Percentiles rank a stretch among this genome's conserved stretches.
Evolutionary conservation across 2,113 vertebrate genomes (phyloP).

Genomic region (Ophthalmolycus amberensis): DNA sequence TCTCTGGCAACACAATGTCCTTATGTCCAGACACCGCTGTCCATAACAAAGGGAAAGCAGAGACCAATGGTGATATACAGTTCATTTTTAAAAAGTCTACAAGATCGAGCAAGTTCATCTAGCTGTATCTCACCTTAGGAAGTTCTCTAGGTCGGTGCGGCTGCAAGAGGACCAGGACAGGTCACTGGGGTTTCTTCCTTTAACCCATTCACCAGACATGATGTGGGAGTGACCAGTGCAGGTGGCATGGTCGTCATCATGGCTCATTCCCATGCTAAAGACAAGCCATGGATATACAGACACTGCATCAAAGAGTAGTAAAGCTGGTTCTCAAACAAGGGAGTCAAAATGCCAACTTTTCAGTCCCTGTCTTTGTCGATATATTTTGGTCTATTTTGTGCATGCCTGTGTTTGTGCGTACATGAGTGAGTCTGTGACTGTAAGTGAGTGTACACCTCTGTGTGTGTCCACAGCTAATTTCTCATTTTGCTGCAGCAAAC

Average conservation of each 20-base stretch:
- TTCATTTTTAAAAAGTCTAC: background rate
- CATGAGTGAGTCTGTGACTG: no score
- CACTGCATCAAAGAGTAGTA: background rate
- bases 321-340: background rate
- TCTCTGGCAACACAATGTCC: background rate
- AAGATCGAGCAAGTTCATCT: background rate
- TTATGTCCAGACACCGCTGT: background rate
- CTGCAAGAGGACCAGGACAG: slow-evolving; percentile 98
- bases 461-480: no score
- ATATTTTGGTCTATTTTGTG: background rate
- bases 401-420: no score
- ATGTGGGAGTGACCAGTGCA: slow-evolving; percentile 94
- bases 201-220: slow-evolving; percentile 99
- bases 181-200: slow-evolving; percentile 96
- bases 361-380: background rate
- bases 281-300: slow-evolving; percentile 26
- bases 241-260: slow-evolving; percentile 92
- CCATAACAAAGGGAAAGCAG: background rate
- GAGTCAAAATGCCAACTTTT: background rate
- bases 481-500: no score
- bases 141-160: slow-evolving; percentile 93
- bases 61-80: background rate
- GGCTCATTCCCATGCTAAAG: slow-evolving; percentile 95
- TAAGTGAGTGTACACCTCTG: no score
- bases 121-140: slow-evolving; percentile 89